These are phyloP conservation scores for Dolichallabes microphthalmus DNA, from an alignment of 2,113 vertebrate species.

Conservation along the genomic window DNA sequence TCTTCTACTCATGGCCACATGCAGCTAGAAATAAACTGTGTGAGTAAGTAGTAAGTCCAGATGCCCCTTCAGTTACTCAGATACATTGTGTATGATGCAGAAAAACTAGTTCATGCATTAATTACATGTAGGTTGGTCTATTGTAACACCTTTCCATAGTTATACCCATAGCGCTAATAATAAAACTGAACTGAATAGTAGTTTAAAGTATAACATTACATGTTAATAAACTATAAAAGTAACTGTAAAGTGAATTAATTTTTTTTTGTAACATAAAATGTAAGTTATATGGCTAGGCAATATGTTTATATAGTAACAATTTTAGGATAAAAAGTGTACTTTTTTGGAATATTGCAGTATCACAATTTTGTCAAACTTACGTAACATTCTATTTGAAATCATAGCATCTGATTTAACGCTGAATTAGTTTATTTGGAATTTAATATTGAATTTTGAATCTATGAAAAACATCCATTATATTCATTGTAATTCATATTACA, in stretches of 20 bases:
- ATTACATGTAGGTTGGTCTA: neutral
- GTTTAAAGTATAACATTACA: neutral
- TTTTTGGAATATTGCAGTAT: too few relatives aligned
- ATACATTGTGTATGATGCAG: neutral
- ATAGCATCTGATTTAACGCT: neutral
- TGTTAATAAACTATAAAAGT: neutral
- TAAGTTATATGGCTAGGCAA: neutral
- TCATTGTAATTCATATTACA: too few relatives aligned
- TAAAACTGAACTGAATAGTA: neutral
- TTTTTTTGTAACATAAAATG: neutral
- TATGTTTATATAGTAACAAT: neutral
- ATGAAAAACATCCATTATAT: too few relatives aligned
- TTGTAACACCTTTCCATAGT: neutral
- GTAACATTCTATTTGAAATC: neutral
- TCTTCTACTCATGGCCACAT: neutral
- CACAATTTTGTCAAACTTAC: too few relatives aligned
- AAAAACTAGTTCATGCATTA: neutral
- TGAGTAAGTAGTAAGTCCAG: neutral
- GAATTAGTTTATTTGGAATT: neutral
- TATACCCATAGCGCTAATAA: neutral
- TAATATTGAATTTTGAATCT: too few relatives aligned
- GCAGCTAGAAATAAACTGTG: neutral
- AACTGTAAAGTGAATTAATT: neutral
- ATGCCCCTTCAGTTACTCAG: neutral
- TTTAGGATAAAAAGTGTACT: neutral